phyloP scores from a whole-genome alignment of 2,113 vertebrate species.

The Sebastes schlegelii region DNA sequence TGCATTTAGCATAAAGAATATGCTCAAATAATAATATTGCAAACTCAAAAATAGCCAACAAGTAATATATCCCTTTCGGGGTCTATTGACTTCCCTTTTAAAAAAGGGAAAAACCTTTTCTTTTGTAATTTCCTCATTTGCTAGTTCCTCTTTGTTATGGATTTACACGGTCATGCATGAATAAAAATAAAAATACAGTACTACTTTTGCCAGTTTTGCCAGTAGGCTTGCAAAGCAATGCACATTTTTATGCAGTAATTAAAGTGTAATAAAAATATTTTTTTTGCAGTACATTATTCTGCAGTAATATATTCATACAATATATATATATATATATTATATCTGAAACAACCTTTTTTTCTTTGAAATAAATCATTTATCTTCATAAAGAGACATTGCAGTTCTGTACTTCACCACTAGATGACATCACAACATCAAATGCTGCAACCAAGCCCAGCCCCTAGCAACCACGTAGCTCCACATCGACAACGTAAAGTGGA shows the following conservation, averaged over 20 bases:
- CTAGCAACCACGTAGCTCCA: conserved; percentile 76
- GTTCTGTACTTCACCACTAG: conserved; percentile 26
- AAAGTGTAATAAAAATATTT: not conserved
- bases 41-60: not conserved
- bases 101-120: not conserved
- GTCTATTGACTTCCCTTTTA: not conserved
- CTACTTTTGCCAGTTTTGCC: not conserved
- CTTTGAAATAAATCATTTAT: not conserved
- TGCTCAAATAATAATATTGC: too few species aligned
- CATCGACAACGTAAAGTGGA: conserved; percentile 83
- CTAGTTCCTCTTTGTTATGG: not conserved
- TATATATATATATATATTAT: not conserved
- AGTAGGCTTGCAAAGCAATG: too few species aligned
- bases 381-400: not conserved
- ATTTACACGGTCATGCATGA: not conserved
- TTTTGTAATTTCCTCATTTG: not conserved
- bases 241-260: not conserved
- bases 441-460: conserved; percentile 37
- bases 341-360: not conserved
- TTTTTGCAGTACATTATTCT: too few species aligned
- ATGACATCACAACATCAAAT: conserved; percentile 15
- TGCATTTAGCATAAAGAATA: too few species aligned
- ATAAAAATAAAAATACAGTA: not conserved
- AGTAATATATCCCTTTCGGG: not conserved
- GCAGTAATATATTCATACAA: not conserved